phyloP scores from a whole-genome alignment of 2,797 vertebrate genomes.

The Aviceda leuphotes region DNA sequence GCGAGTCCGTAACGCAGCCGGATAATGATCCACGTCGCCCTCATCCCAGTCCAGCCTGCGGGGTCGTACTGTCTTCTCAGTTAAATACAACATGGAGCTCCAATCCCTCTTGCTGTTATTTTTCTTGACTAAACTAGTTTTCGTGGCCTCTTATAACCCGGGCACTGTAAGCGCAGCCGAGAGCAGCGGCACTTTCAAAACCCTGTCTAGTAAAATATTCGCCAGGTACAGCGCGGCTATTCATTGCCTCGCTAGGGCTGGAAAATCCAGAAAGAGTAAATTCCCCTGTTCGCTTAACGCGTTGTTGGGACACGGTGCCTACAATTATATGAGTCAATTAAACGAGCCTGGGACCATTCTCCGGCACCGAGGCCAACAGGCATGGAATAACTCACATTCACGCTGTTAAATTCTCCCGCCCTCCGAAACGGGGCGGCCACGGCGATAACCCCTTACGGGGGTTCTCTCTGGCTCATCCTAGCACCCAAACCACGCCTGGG shows the following conservation, averaged over 20 bases:
- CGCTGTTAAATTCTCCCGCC: not conserved
- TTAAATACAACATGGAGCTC: not conserved
- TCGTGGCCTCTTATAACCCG: not conserved
- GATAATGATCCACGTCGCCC: not conserved
- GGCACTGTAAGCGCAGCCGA: not conserved
- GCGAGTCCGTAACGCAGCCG: not conserved
- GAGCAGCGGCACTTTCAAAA: not conserved
- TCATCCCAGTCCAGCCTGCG: not conserved
- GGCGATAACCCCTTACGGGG: not conserved
- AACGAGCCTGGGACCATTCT: not conserved
- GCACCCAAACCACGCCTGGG: not conserved
- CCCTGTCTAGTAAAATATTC: not conserved
- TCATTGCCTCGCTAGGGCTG: not conserved
- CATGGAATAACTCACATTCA: conserved; percentile 7
- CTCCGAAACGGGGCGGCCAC: not conserved
- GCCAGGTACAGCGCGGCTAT: not conserved
- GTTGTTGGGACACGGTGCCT: not conserved
- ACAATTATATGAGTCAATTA: not conserved
- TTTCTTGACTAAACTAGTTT: not conserved
- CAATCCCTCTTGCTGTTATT: not conserved
- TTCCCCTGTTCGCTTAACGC: not conserved
- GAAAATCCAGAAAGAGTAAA: not conserved
- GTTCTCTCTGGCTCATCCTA: not conserved
- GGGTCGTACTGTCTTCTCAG: not conserved
- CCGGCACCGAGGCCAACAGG: not conserved